Base-by-base conservation (phyloP, 2,113 vertebrate genomes). In the Aix galericulata region DNA sequence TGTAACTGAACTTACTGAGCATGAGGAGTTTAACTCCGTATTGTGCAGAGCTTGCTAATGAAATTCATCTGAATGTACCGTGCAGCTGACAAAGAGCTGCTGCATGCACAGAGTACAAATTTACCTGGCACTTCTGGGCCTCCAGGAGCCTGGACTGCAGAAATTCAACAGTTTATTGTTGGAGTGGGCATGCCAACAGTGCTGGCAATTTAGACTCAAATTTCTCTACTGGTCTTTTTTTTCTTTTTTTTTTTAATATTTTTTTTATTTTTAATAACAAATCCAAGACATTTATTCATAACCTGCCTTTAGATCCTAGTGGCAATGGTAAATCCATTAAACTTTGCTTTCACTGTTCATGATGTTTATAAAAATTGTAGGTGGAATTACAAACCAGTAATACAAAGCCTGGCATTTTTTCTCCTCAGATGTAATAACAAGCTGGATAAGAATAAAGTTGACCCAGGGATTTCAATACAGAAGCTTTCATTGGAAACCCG, bases 311-410 rank as follows among this genome's bases (percentile, higher is more conserved):
- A 92, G 91, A 93, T 87, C 36, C 74, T 60, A 68, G 63, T 74
- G 67, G 59, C 80, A 93, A 22, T 52, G 36, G 71, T 91, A 96
- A 95, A 96, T 87, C 94, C 92, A 96, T 74, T 95, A 96, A 96
- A 96, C 92, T 96, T 97, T 92, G 78, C 86, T 82, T 94, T 96
- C 91, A 68, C 81, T 77, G 58, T 20, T 78, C 92, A 64, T 10
- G 25, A 80, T 76, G 92, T 82, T 92, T 95, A 75, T 90, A 94
- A 96, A 93, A 96, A 88, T 72, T 86, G 82, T 69, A 92, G 77
- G 69, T 67, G 77, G 80, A 82, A 94, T 95, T 96, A 94, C 64
- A 81, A 60, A 36, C 40, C 42, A 79, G 81, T 55, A 87, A 82
- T 50, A 66, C 48, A 94, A 88, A 88, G 81, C 67, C 66, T 93